A percentile compares a stretch with the other conserved stretches of the same genome.
Evolutionary conservation across 2,888 invertebrate species (phyloP).

Genomic region (Drosophila melanosoma): DNA sequence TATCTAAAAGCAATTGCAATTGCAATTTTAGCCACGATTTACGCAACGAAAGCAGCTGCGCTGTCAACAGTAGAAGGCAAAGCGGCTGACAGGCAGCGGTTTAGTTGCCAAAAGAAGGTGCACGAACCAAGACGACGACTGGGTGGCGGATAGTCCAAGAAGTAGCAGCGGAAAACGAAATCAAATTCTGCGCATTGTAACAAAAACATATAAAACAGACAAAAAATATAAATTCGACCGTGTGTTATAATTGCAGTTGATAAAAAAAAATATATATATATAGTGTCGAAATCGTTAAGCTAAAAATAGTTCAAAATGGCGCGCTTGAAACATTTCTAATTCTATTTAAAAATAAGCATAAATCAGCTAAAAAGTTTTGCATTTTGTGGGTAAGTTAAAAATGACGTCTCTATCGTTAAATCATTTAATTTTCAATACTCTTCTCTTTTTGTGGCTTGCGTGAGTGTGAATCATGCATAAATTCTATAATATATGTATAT

Average conservation of each 20-base stretch:
- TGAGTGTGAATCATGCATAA: slow-evolving; percentile 58
- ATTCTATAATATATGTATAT: slow-evolving; percentile 4
- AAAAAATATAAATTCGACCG: slow-evolving; percentile 10
- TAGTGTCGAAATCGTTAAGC: slow-evolving; percentile 35
- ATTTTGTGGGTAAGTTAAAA: slow-evolving; percentile 57
- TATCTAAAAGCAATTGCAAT: slow-evolving; percentile 21
- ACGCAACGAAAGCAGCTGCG: slow-evolving; percentile 72
- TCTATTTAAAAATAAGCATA: slow-evolving; percentile 13
- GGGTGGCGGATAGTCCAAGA: slow-evolving; percentile 33
- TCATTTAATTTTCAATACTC: slow-evolving; percentile 3
- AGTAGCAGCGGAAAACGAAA: slow-evolving; percentile 54
- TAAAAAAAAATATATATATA: slow-evolving; percentile 29
- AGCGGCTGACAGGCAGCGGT: slow-evolving; percentile 52
- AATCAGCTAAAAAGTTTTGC: slow-evolving; percentile 20
- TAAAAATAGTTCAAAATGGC: slow-evolving; percentile 77
- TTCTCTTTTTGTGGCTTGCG: slow-evolving; percentile 26
- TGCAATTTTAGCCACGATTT: slow-evolving; percentile 41
- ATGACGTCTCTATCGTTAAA: slow-evolving; percentile 9
- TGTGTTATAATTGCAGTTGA: slow-evolving; percentile 51
- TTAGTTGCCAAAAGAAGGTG: slow-evolving; percentile 35
- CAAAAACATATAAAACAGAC: slow-evolving; percentile 39
- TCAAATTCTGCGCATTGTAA: slow-evolving; percentile 55
- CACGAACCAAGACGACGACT: slow-evolving; percentile 21
- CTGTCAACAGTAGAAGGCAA: slow-evolving; percentile 21
- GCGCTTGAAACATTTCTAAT: slow-evolving; percentile 82